A percentile compares a stretch with the other conserved stretches of the same genome.
Evolutionary conservation across 1,140 invertebrate genomes (phyloP).

Genomic region (Kradibia gibbosae): DNA sequence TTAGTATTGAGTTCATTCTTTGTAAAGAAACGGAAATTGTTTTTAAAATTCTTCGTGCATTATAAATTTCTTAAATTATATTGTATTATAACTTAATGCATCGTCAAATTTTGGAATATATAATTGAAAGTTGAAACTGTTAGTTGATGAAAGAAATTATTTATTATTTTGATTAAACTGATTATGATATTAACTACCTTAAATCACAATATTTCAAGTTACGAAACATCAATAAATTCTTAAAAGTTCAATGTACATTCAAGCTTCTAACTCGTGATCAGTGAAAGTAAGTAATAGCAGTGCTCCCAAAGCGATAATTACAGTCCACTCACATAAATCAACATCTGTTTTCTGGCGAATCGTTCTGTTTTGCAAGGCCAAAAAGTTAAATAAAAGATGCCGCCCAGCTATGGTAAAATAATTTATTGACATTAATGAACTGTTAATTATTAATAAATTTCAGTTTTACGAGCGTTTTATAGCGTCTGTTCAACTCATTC

Average conservation of each 20-base stretch:
- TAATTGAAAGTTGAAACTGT: not conserved
- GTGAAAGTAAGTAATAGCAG: slow-evolving; percentile 26
- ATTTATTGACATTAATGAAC: not conserved
- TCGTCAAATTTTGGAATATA: not conserved
- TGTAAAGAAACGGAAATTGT: not conserved
- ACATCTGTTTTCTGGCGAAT: not conserved
- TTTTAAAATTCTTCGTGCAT: slow-evolving; percentile 14
- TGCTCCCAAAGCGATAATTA: slow-evolving; percentile 22
- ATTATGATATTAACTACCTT: not conserved
- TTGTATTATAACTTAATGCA: not conserved
- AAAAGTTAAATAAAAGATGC: not conserved
- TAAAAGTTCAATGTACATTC: not conserved
- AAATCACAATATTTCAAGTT: not conserved
- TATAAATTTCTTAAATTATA: not conserved
- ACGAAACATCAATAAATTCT: slow-evolving; percentile 12
- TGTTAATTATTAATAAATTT: not conserved
- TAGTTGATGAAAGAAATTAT: not conserved
- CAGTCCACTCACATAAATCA: not conserved
- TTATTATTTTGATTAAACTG: not conserved
- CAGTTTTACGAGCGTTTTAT: not conserved
- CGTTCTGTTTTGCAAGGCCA: not conserved
- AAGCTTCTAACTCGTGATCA: not conserved
- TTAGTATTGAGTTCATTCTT: slow-evolving; percentile 17
- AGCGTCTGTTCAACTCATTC: not conserved
- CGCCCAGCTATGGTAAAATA: not conserved